Conservation (phyloP, 2,797 vertebrate species). For the Tympanoctomys barrerae region DNA sequence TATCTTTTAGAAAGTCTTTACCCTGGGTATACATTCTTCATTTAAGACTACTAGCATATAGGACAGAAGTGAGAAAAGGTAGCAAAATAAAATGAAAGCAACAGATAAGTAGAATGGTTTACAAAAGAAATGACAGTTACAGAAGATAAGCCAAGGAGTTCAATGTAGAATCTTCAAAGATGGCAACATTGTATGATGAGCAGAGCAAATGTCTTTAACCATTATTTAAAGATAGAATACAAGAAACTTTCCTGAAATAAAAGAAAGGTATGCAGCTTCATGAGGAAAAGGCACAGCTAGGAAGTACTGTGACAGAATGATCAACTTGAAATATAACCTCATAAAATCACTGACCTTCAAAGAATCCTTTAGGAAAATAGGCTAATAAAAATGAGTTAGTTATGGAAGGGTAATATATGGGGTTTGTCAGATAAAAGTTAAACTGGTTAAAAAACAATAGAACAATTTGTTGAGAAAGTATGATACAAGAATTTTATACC, state of each 20-base stretch:
- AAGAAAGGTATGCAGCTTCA: not conserved
- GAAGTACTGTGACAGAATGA: not conserved
- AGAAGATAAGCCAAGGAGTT: not conserved
- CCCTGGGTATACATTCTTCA: not conserved
- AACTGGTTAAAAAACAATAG: not conserved
- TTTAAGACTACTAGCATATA: not conserved
- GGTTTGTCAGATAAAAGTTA: not conserved
- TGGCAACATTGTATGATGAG: not conserved
- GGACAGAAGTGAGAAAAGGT: not conserved
- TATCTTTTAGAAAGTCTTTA: slow-evolving; percentile 20
- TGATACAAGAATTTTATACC: slow-evolving; percentile 12
- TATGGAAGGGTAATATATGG: not conserved
- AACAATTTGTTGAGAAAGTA: not conserved
- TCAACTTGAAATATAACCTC: not conserved
- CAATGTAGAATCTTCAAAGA: not conserved
- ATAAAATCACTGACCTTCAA: not conserved
- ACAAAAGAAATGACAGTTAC: not conserved
- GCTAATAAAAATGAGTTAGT: not conserved
- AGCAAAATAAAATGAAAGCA: slow-evolving; percentile 8
- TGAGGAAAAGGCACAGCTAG: not conserved
- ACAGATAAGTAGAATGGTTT: not conserved
- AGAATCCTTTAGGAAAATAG: slow-evolving; percentile 19
- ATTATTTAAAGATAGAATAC: not conserved
- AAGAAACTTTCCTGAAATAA: not conserved
- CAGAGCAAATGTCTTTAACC: not conserved